Base-by-base conservation (phyloP, 1,140 invertebrate genomes). In the Drosophila nasuta region DNA sequence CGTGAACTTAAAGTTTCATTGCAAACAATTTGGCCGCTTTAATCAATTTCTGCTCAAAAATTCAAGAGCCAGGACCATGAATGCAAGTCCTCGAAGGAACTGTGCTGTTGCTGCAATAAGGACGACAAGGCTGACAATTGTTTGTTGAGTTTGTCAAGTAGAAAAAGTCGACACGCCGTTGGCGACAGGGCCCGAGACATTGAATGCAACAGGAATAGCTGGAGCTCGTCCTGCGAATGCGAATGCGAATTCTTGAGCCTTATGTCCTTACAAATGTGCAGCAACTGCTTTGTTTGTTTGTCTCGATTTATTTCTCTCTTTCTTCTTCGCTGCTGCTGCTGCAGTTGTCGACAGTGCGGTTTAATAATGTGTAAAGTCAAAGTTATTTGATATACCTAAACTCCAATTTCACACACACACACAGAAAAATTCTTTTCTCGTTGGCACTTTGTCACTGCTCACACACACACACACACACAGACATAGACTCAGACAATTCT, bases 321-420 rank as follows among this genome's bases (percentile, higher is more conserved):
- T 52, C 25, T 3, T 11, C 41, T 52, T 81, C 64, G 17, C 17
- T 49, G 33, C 52, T 48, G 70, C 69, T 76, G 17, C 17, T 49
- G 33, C 52, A 54, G 70, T 72, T 76, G 85, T 81, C 81, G 72
- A 81, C 85, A 89, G 79, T 89, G 85, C 79, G 81, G 85, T 89
- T 89, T 89, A 89, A 89, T 89, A 89, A 89, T 89, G 85, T 89
- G 85, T 90, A 89, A 89, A 89, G 85, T 89, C 86, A 89, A 89
- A 89, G 85, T 89, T 89, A 89, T 89, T 89, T 89, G 85, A 89
- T 89, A 89, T 89, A 75, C 81, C 85, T 79, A 86, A 81, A 77
- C 82, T 65, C 49, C 58, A 30, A 49, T 28, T 43, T 48, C 33
- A 59, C 58, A 67, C 75, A 28, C 33, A 63, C 17, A 64, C 35